Evolutionary conservation across 1,140 invertebrate species (phyloP).

Genomic region (Diploscapter pachys): DNA sequence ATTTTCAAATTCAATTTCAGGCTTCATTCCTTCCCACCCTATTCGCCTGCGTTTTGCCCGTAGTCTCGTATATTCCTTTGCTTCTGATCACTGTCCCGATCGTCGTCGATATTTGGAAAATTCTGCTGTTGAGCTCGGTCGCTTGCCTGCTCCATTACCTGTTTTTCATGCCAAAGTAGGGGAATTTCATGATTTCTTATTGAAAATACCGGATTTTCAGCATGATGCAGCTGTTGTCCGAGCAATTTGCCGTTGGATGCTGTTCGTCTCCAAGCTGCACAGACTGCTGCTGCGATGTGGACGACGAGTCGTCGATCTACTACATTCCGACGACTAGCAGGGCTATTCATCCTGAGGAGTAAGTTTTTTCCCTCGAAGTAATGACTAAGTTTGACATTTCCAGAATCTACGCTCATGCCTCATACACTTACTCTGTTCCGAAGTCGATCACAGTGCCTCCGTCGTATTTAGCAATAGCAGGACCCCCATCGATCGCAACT

Average conservation of each 20-base stretch:
- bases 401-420: conserved; percentile 27
- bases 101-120: conserved; percentile 32
- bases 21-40: conserved; percentile 24
- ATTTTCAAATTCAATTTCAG: conserved; percentile 14
- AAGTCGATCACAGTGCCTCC: conserved; percentile 16
- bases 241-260: conserved; percentile 22
- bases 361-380: background rate
- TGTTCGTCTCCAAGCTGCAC: conserved; percentile 12
- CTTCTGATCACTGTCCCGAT: conserved; percentile 30
- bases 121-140: conserved; percentile 28
- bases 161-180: conserved; percentile 39
- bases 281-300: conserved; percentile 32
- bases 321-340: conserved; percentile 36
- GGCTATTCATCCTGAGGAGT: conserved; percentile 23
- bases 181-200: background rate
- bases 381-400: background rate
- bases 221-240: conserved; percentile 31
- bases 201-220: background rate
- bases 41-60: conserved; percentile 29
- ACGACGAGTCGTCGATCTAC: conserved; percentile 36
- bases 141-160: conserved; percentile 32
- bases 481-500: background rate
- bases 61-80: conserved; percentile 29
- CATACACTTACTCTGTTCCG: conserved; percentile 29
- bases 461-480: conserved; percentile 30